These are phyloP conservation scores for Oncorhynchus nerka DNA, from an alignment of 2,113 vertebrate genomes.

Conservation along the genomic window DNA sequence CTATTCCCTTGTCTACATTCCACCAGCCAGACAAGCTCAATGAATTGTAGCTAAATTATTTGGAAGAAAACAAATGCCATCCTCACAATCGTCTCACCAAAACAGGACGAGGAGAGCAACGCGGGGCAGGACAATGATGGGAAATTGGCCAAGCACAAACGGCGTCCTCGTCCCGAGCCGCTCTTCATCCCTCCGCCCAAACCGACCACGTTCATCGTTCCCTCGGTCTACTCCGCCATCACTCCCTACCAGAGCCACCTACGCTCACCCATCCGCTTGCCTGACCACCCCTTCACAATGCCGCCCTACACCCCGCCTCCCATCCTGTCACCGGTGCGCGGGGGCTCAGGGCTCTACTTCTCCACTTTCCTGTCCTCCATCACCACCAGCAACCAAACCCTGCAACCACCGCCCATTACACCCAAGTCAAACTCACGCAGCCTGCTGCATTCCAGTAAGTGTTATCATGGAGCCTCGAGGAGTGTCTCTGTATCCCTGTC, in stretches of 20 bases:
- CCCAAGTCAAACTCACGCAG: conserved; percentile 88
- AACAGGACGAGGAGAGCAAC: conserved; percentile 57
- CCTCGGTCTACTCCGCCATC: conserved; percentile 90
- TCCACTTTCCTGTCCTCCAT: conserved; percentile 88
- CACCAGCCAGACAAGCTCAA: no score
- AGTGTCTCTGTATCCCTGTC: not conserved
- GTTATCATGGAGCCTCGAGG: not conserved
- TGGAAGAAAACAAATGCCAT: not conserved
- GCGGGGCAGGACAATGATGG: conserved; percentile 74
- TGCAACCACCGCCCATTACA: conserved; percentile 82
- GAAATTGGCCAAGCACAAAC: conserved; percentile 85
- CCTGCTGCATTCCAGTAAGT: conserved; percentile 89
- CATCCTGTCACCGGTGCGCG: conserved; percentile 94
- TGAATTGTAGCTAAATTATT: no score
- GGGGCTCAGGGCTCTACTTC: conserved; percentile 95
- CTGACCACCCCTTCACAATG: conserved; percentile 83
- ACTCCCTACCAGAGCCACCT: conserved; percentile 93
- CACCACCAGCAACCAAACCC: conserved; percentile 76
- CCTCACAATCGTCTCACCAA: not conserved
- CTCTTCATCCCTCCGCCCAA: conserved; percentile 96
- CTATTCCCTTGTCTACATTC: no score
- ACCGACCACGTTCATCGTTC: conserved; percentile 88
- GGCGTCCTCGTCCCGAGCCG: conserved; percentile 89
- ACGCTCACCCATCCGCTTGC: conserved; percentile 88
- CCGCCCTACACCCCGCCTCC: conserved; percentile 97